These are phyloP conservation scores for Hemistola chrysoprasaria DNA, from an alignment of 2,888 invertebrate species.

Conservation along the genomic window DNA sequence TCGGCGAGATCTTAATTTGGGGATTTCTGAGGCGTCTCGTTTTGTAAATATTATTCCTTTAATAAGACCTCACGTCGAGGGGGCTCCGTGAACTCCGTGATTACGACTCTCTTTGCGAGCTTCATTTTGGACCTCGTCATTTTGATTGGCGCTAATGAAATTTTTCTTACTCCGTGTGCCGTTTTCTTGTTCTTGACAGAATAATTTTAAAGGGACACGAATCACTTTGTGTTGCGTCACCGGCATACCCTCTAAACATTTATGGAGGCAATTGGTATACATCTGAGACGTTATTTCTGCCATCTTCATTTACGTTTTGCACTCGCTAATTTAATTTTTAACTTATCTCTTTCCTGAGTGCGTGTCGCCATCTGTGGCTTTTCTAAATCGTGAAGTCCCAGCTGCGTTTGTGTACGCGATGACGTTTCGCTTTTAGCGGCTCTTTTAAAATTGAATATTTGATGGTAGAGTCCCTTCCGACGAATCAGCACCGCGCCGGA, in stretches of 20 bases:
- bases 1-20: slow-evolving; percentile 82
- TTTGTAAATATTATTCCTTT: slow-evolving; percentile 83
- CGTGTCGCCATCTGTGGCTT: slow-evolving; percentile 79
- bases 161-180: slow-evolving; percentile 75
- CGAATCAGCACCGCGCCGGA: slow-evolving; percentile 69
- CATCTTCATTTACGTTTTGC: slow-evolving; percentile 73
- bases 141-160: slow-evolving; percentile 83
- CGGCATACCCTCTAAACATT: slow-evolving; percentile 69
- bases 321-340: slow-evolving; percentile 78
- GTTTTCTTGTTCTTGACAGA: slow-evolving; percentile 79
- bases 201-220: slow-evolving; percentile 69
- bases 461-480: slow-evolving; percentile 78
- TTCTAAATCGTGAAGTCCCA: slow-evolving; percentile 78
- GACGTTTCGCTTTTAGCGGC: slow-evolving; percentile 82
- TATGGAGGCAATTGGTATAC: slow-evolving; percentile 63
- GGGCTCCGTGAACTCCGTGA: slow-evolving; percentile 79
- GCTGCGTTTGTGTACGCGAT: slow-evolving; percentile 75
- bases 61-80: slow-evolving; percentile 82
- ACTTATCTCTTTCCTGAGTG: slow-evolving; percentile 73
- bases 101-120: slow-evolving; percentile 80
- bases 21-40: slow-evolving; percentile 83
- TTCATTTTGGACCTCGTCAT: slow-evolving; percentile 82
- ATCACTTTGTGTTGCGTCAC: slow-evolving; percentile 65
- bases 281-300: slow-evolving; percentile 68
- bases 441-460: slow-evolving; percentile 83